Evolutionary conservation across 35 echinoderm and acorn worm species (phyloP).

Genomic region (Apostichopus californicus): DNA sequence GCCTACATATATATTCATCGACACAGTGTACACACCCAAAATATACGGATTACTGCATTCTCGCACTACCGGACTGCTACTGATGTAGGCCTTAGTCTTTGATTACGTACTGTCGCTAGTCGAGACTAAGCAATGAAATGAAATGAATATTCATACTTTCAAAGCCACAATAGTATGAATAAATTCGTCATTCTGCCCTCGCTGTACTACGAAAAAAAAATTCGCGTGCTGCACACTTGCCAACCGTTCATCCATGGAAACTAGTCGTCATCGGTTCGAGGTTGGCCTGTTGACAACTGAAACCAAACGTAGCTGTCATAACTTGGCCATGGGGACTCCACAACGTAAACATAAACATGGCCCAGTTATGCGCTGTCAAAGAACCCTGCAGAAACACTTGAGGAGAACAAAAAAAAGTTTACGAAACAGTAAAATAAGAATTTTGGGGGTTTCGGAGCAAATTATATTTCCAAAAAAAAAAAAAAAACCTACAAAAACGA

Average conservation of each 20-base stretch:
- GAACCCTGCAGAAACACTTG: slow-evolving; percentile 5
- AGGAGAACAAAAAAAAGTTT: background rate
- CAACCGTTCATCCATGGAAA: slow-evolving; percentile 47
- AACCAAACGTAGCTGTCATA: slow-evolving; percentile 47
- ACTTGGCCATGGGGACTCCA: slow-evolving; percentile 46
- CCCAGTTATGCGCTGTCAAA: slow-evolving; percentile 46
- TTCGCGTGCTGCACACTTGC: background rate
- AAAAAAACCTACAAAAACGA: background rate
- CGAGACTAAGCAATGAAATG: no score
- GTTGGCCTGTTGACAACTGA: slow-evolving; percentile 36
- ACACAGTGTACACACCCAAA: no score
- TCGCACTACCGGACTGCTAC: no score
- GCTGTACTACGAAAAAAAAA: no score
- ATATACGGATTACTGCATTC: no score
- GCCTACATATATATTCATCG: no score
- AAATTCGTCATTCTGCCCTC: no score
- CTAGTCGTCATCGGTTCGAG: slow-evolving; percentile 5
- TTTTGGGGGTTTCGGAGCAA: background rate
- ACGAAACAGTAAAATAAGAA: background rate
- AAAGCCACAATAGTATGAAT: no score
- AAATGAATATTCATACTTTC: no score
- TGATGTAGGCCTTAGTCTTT: no score
- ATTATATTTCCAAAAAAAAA: background rate
- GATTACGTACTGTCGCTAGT: no score
- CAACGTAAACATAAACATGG: slow-evolving; percentile 56